phyloP scores from a whole-genome alignment of 1,140 invertebrate genomes.

The Proales similis region DNA sequence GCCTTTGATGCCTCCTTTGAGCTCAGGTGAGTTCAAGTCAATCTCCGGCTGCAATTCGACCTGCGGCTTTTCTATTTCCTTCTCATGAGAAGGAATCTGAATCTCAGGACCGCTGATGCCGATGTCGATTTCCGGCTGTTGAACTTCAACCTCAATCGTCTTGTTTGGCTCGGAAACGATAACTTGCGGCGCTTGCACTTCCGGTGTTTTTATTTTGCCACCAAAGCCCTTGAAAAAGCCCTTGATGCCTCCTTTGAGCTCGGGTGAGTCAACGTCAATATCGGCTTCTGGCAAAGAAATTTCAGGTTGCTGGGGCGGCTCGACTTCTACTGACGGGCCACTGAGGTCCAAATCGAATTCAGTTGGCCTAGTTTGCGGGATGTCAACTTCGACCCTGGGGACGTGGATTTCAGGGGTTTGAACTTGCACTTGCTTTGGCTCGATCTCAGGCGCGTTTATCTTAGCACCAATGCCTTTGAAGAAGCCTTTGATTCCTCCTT shows the following conservation, averaged over 20 bases:
- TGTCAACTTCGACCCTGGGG: too few relatives aligned
- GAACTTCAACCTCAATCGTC: too few relatives aligned
- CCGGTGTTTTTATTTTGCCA: slow-evolving; percentile 36
- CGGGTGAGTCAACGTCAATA: neutral
- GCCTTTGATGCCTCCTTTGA: slow-evolving; percentile 26
- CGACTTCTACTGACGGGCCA: neutral
- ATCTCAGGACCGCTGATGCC: neutral
- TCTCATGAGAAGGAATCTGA: too few relatives aligned
- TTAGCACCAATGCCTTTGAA: neutral
- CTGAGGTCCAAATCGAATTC: neutral
- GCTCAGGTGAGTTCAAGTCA: neutral
- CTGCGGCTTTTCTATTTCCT: too few relatives aligned
- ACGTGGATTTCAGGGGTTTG: too few relatives aligned
- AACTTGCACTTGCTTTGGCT: too few relatives aligned
- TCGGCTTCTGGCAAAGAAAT: neutral
- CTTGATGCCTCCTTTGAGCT: slow-evolving; percentile 17
- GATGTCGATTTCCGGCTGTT: neutral
- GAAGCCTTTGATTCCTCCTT: neutral
- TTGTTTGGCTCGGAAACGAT: neutral
- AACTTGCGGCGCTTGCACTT: slow-evolving; percentile 17
- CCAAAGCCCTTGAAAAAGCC: slow-evolving; percentile 34
- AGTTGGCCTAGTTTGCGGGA: too few relatives aligned
- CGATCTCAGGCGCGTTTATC: neutral
- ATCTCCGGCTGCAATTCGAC: too few relatives aligned
- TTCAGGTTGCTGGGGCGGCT: neutral